Evolutionary conservation across 92 coral and sea anemone genomes (phyloP), one percentile per base, ranked within the genome.

Genomic region (Meandrina meandrites): DNA sequence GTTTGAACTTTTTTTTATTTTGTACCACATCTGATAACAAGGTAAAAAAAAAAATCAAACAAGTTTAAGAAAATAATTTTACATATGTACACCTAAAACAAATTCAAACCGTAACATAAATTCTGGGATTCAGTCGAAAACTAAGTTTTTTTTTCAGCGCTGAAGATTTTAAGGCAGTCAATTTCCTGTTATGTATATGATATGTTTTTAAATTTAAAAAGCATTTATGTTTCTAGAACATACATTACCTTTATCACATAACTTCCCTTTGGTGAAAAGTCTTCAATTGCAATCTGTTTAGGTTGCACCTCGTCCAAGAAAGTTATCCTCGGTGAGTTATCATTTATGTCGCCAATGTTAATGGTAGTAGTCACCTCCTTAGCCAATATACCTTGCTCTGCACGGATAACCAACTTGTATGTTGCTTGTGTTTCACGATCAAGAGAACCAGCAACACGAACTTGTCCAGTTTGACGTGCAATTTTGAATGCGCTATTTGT

Each of bases 401-500:
- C 99, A 36, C 98, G 98, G 56, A 96, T 56, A 24, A 87, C 90
- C 68, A 96, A 87, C n/a, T 76, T 92, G 80, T 93, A 96, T 14
- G 78, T 66, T 19, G 79, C 75, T 82, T 81, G 81, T 22, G 48
- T 79, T 81, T 96, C 99, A 53, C 92, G 92, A 79, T 96, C 93
- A 74, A 96, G 86, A 36, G 85, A 16, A 5, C 15, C 42, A 19
- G 36, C 54, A 19, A 92, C 83, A 9, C 66, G 31, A 4, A 94
- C 89, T 30, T n/a, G 68, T 7, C 98, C 98, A 84, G 66, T 76
- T 24, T 10, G 42, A 10, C 34, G 19, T 19, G 53, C 42, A 30
- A 94, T 94, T 17, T 15, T 35, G 72, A 94, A 94, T 31, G 81
- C 87, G 8, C 67, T 75, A 16, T 93, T 91, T 34, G 11, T 79